phyloP scores from a whole-genome alignment of 2,797 vertebrate species.

The Nannoperca australis region DNA sequence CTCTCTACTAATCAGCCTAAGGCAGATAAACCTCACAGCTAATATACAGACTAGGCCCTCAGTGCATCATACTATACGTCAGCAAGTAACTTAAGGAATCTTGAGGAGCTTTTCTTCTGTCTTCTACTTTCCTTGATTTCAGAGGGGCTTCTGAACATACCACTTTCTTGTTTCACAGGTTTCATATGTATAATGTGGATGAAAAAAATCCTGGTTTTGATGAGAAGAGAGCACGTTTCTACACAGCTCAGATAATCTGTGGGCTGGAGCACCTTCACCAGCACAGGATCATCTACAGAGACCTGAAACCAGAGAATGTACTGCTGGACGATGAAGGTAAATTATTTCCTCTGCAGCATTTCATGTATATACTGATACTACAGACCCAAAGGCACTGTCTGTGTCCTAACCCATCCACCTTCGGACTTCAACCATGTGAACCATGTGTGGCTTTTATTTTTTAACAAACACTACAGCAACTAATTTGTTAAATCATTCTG shows the following conservation, averaged over 20 bases:
- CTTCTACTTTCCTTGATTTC: not conserved
- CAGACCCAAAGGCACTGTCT: not conserved
- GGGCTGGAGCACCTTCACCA: slow-evolving; percentile 88
- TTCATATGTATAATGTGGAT: slow-evolving; percentile 86
- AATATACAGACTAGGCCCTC: slow-evolving; percentile 32
- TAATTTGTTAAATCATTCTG: not conserved
- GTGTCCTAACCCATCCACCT: not conserved
- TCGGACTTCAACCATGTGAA: not conserved
- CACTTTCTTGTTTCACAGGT: slow-evolving; percentile 65
- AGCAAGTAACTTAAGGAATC: slow-evolving; percentile 20
- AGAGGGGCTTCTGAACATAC: not conserved
- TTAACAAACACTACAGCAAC: not conserved
- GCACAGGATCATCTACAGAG: slow-evolving; percentile 87
- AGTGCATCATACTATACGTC: slow-evolving; percentile 31
- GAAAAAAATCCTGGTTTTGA: slow-evolving; percentile 86
- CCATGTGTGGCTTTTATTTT: not conserved
- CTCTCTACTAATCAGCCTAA: slow-evolving; percentile 57
- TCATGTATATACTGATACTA: not conserved
- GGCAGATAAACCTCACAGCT: slow-evolving; percentile 54
- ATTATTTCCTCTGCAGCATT: not conserved
- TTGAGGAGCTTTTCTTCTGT: not conserved
- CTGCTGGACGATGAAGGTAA: slow-evolving; percentile 85
- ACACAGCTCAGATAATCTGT: slow-evolving; percentile 86
- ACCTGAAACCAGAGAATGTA: slow-evolving; percentile 87
- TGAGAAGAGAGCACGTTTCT: slow-evolving; percentile 83